These are phyloP conservation scores for Brevimyrus niger DNA, from an alignment of 2,113 vertebrate species.

Conservation along the genomic window DNA sequence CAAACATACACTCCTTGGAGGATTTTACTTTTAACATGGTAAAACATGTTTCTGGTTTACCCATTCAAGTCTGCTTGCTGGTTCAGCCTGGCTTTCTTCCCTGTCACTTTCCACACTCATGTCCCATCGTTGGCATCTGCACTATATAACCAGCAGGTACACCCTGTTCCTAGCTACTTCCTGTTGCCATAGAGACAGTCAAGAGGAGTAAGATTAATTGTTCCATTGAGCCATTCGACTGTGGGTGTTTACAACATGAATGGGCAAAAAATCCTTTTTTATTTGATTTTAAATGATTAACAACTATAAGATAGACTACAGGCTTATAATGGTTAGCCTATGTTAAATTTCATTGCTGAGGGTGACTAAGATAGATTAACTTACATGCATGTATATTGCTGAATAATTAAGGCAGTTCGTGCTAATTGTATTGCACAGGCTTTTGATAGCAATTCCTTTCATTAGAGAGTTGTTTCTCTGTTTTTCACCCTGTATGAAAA, in stretches of 20 bases:
- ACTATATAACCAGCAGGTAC: not conserved
- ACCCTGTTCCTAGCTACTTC: not conserved
- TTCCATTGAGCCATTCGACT: conserved; percentile 6
- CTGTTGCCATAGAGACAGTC: conserved; percentile 8
- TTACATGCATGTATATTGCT: not conserved
- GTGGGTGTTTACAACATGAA: not conserved
- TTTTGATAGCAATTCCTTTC: not conserved
- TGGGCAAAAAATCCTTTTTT: not conserved
- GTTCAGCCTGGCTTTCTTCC: not conserved
- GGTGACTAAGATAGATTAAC: not conserved
- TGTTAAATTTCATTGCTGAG: not conserved
- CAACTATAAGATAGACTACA: not conserved
- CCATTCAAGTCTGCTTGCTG: not conserved
- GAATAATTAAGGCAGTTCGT: not conserved
- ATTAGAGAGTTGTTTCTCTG: not conserved
- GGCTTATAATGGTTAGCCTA: not conserved
- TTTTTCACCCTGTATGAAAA: not conserved
- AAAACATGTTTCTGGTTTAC: not conserved
- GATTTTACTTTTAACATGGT: not conserved
- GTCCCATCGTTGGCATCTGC: not conserved
- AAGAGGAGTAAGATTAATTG: conserved; percentile 5
- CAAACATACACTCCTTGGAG: not conserved
- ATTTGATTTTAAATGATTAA: not conserved
- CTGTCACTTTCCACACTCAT: not conserved
- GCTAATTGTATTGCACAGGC: not conserved